Evolutionary conservation across 2,113 vertebrate species (phyloP).

Genomic region (Lasiurus cinereus): DNA sequence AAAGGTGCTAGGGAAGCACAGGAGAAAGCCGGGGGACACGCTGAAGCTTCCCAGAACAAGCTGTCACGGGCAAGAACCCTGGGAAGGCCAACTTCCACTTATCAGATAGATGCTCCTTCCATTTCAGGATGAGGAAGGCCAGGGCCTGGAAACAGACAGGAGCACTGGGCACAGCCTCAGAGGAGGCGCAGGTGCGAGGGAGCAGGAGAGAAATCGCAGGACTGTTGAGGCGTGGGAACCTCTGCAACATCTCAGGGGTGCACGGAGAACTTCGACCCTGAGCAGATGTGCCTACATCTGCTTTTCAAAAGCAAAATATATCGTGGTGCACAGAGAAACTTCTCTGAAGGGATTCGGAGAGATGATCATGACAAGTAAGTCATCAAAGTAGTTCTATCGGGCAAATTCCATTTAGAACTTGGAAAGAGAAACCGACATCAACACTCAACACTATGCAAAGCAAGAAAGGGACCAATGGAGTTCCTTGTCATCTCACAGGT

Average conservation of each 20-base stretch:
- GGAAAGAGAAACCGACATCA: not conserved
- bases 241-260: not conserved
- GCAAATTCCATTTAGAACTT: slow-evolving; percentile 8
- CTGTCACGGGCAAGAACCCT: not conserved
- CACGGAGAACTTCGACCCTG: not conserved
- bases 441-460: not conserved
- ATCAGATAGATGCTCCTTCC: not conserved
- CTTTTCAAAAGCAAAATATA: not conserved
- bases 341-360: not conserved
- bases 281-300: slow-evolving; percentile 48
- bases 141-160: not conserved
- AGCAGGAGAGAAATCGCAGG: not conserved
- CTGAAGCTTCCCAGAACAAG: not conserved
- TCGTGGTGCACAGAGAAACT: not conserved
- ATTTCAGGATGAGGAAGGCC: not conserved
- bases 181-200: not conserved
- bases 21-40: not conserved
- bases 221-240: slow-evolving; percentile 50
- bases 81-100: not conserved
- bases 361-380: not conserved
- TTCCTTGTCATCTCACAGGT: not conserved
- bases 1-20: not conserved
- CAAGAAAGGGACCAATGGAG: not conserved
- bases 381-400: slow-evolving; percentile 15
- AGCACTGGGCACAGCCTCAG: not conserved